Conservation (phyloP, 1,140 invertebrate species). For the Lordiphosa clarofinis region DNA sequence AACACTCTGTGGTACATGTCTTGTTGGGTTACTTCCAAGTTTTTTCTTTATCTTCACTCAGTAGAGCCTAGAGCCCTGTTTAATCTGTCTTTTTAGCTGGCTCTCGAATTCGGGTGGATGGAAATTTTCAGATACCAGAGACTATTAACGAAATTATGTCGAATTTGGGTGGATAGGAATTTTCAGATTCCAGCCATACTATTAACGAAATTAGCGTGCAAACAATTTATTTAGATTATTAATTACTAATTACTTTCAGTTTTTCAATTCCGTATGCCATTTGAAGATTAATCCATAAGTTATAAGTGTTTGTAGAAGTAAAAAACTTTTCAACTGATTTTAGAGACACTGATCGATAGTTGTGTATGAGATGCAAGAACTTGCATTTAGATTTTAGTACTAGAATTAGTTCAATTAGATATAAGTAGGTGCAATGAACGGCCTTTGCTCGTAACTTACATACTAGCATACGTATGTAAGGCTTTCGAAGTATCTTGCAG, state of each 20-base stretch:
- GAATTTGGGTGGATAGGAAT: no score
- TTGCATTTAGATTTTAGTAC: slow-evolving; percentile 11
- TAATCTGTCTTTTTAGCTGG: no score
- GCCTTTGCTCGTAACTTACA: slow-evolving; percentile 7
- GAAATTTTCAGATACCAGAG: no score
- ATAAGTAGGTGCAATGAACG: slow-evolving; percentile 11
- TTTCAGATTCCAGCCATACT: no score
- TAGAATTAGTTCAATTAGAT: slow-evolving; percentile 13
- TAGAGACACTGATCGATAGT: background rate
- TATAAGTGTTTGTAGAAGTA: slow-evolving; percentile 6
- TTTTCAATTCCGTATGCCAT: slow-evolving; percentile 5
- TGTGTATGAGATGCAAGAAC: slow-evolving; percentile 3
- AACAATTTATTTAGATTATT: background rate
- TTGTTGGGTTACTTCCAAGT: no score
- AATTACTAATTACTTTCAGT: background rate
- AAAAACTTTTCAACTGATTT: slow-evolving; percentile 7
- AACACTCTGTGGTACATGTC: no score
- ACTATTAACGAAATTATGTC: no score
- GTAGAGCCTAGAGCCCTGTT: no score
- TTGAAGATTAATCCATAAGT: slow-evolving; percentile 3
- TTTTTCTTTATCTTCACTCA: no score
- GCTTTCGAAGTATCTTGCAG: slow-evolving; percentile 5
- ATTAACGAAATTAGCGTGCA: no score
- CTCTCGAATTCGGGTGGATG: no score
- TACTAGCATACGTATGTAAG: slow-evolving; percentile 7